Evolutionary conservation across 2,797 vertebrate species (phyloP), one percentile per base, ranked within the genome.

Genomic region (Spea hammondii): DNA sequence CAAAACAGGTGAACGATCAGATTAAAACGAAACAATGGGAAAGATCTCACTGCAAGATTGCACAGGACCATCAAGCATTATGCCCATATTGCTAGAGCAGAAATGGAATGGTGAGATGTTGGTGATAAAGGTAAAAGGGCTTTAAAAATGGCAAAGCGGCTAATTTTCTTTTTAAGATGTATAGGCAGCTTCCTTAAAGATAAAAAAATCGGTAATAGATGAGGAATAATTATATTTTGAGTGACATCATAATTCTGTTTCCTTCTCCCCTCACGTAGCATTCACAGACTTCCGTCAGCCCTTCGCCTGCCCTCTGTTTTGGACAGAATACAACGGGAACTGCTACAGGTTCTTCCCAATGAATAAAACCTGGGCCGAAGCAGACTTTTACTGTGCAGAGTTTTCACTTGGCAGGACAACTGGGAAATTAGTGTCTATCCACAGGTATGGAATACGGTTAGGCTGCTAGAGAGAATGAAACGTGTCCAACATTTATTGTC

Each of bases 321-420:
- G 93, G 93, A 93, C 90, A 0, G 92, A 94, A 82, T 94, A 94
- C 0, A 90, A 91, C 74, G 92, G 91, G 0, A 88, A 89, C 82
- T 93, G 93, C 84, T 94, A 93, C 71, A 86, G 93, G 4, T 92
- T 93, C 84, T 94, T 94, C 79, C 93, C 92, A 7, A 72, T 92
- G 85, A 94, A 90, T 80, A 92, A 93, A 80, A 93, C 92, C 7
- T 94, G 94, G 93, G 91, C 93, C 0, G 90, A 93, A 74, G 92
- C 92, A 0, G 92, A 93, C 72, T 86, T 93, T 51, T 92, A 93
- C 44, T 94, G 93, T 0, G 89, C 93, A 0, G 91, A 94, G 83
- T 93, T 95, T 86, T 95, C 93, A 78, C 89, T 92, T 0, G 89
- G 93, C 78, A 88, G 91, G 83, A 89, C 89, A 10, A 93, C 93